Percentiles rank a stretch among this genome's conserved stretches.
phyloP scores from a whole-genome alignment of 2,113 vertebrate species.

The Mustela lutreola region DNA sequence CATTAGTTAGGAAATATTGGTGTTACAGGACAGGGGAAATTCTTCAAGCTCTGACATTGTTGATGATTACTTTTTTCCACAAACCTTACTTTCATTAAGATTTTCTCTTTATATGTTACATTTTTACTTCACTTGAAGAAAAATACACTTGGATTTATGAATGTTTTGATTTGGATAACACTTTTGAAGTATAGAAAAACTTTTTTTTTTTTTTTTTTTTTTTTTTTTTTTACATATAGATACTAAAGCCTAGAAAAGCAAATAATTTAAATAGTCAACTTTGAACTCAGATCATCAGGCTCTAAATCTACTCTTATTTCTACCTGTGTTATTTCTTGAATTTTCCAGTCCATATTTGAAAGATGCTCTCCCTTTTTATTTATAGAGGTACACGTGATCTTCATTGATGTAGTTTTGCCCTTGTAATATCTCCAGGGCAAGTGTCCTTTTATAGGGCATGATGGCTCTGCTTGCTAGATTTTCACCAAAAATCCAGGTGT shows the following conservation, averaged over 20 bases:
- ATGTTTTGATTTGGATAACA: not conserved
- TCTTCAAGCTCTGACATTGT: not conserved
- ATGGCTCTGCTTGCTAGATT: not conserved
- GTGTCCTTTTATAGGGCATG: not conserved
- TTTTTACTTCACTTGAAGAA: not conserved
- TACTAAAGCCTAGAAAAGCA: not conserved
- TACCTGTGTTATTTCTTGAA: not conserved
- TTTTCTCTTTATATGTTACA: not conserved
- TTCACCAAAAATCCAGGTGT: not conserved
- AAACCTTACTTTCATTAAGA: not conserved
- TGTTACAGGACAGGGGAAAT: not conserved
- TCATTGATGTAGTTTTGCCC: not conserved
- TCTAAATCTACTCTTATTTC: not conserved
- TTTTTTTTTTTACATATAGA: not conserved
- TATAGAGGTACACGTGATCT: not conserved
- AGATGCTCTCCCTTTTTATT: not conserved
- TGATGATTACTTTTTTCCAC: not conserved
- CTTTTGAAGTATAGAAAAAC: not conserved
- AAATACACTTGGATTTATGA: not conserved
- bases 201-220: too few species aligned
- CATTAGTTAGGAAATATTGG: not conserved
- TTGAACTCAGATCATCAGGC: not conserved
- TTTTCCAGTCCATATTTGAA: not conserved
- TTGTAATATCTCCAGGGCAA: not conserved
- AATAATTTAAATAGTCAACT: not conserved